Base-by-base conservation (phyloP, 1,140 invertebrate species). In the Ladona fulva region DNA sequence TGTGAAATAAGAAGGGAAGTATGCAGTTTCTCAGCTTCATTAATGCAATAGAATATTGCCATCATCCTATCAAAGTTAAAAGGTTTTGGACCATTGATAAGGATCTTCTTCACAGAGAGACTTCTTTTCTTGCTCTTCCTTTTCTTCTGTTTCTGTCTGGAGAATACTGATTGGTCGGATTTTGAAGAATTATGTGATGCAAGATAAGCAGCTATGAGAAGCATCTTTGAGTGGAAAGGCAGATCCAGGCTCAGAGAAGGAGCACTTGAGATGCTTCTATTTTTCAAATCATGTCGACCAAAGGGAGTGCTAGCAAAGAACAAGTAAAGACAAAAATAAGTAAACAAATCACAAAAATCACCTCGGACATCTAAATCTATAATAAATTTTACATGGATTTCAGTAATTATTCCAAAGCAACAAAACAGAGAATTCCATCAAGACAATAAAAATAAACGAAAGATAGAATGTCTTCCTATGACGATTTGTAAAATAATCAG, bases 21-120 rank as follows among this genome's bases (percentile, higher is more conserved):
- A 19, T 96, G 88, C 29, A 92, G 91, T 37, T 95, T 91, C 83
- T 92, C 92, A 75, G 94, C 92, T 75, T 95, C 92, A 19, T 95
- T 85, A 81, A 98, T 96, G 0, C 93, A 91, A 86, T 95, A 97
- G 85, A 97, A 97, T 81, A 98, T 97, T 3, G 94, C 94, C 76
- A 97, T 84, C 81, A 97, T 86, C 77, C 96, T 87, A 83, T 96
- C 93, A 22, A 97, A 86, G 0, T 90, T 90, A 82, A 97, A 97
- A 0, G 88, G 86, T 84, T 94, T 93, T 0, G 95, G 95, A 0
- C 94, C 94, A 14, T 92, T 84, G 81, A 83, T 89, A 78, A 83
- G 42, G 44, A 12, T 77, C 52, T 79, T 42, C 24, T 78, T 78
- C 5, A n/a, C 75, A 11, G 73, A 78, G 16, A 5, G 3, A 66